Evolutionary conservation across 2,797 vertebrate genomes (phyloP), one percentile per base, ranked within the genome.

Genomic region (Hemitrygon akajei): DNA sequence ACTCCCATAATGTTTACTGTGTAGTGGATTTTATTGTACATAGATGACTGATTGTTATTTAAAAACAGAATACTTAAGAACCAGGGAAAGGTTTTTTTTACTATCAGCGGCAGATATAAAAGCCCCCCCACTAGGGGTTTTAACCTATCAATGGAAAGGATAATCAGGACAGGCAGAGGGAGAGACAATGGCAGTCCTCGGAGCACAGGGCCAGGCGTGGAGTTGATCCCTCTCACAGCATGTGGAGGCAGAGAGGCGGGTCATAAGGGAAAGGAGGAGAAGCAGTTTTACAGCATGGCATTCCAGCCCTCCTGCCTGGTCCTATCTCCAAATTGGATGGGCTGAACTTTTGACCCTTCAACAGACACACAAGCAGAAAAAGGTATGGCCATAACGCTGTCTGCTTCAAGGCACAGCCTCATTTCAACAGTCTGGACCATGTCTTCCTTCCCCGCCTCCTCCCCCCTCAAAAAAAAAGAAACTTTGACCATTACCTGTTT

Each of bases 291-390:
- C 63, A 66, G 94, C 81, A 75, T 93, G 60, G 79, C 86, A 94
- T 93, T 93, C 94, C 93, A 87, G 71, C 60, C 84, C 91, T 93
- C 87, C 95, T 94, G 95, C 94, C 94, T 75, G 91, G 71, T 95
- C 94, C 95, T 94, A 94, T 95, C 94, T 95, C 94, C 94, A 93
- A 95, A 95, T 94, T 84, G 94, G 95, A 96, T 93, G 94, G 95
- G 94, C 95, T 96, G 96, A 97, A 98, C 96, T 96, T 96, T 97
- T 97, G 97, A 97, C 97, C 97, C 94, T 94, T 0, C 7, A 7
- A 20, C 95, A 96, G 96, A 96, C 96, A 94, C 94, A 95, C 94
- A 95, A 94, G 94, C 94, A 94, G 95, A 91, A 91, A n/a, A 87
- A 94, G 94, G 93, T 84, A 79, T 94, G 94, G 93, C 94, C 94